Conservation (phyloP, 2,113 vertebrate genomes). For the Poeciliopsis prolifica region DNA sequence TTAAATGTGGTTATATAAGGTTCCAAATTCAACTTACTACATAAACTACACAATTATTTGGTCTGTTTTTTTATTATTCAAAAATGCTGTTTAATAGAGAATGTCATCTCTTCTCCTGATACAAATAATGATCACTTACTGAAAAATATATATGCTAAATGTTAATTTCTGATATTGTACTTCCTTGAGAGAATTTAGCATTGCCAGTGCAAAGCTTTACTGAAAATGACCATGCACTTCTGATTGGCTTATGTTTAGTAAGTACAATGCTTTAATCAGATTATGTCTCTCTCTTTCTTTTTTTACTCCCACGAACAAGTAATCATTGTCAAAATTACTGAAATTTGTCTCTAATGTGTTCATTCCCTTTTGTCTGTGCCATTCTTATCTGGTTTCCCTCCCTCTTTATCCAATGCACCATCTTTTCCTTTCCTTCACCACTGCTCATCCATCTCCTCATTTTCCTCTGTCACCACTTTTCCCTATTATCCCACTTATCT, state of each 20-base stretch:
- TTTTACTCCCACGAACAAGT: constrained; percentile 37
- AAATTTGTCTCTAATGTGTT: not conserved
- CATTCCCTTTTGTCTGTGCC: constrained; percentile 42
- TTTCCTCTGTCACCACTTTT: constrained; percentile 27
- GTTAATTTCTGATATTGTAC: constrained; percentile 1
- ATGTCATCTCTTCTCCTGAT: too few species aligned
- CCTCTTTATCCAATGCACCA: constrained; percentile 35
- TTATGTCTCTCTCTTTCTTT: constrained; percentile 27
- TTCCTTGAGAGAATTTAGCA: too few species aligned
- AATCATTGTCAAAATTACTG: too few species aligned
- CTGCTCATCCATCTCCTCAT: constrained; percentile 46
- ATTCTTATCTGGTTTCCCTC: constrained; percentile 40
- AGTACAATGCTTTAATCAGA: constrained; percentile 54
- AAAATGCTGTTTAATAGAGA: too few species aligned
- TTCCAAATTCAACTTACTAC: too few species aligned
- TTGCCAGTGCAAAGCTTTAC: too few species aligned
- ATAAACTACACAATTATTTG: too few species aligned
- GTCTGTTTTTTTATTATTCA: too few species aligned
- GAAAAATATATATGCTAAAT: too few species aligned
- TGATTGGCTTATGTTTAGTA: constrained; percentile 1
- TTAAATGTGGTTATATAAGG: too few species aligned
- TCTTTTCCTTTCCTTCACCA: constrained; percentile 33
- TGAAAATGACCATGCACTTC: too few species aligned
- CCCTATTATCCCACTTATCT: constrained; percentile 36
- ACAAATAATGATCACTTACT: too few species aligned